These are phyloP conservation scores for Cyanistes caeruleus DNA, from an alignment of 2,113 vertebrate species.

Conservation along the genomic window DNA sequence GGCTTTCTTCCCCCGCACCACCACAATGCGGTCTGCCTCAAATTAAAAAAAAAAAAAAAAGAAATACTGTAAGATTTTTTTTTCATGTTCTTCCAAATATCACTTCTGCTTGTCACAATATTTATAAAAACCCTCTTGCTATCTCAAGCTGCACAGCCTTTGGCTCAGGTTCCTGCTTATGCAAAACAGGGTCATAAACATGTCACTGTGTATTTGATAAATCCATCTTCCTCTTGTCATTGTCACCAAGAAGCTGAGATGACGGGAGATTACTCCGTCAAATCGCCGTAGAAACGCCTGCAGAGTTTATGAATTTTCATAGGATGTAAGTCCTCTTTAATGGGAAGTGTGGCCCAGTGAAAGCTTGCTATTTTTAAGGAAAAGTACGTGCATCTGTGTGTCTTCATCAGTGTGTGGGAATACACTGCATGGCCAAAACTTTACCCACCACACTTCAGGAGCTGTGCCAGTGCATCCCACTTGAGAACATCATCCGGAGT, in stretches of 20 bases:
- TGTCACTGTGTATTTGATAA: conserved; percentile 76
- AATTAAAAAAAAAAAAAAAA: neutral
- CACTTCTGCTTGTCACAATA: conserved; percentile 73
- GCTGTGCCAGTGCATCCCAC: neutral
- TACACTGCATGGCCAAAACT: neutral
- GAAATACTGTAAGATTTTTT: neutral
- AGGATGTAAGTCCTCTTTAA: conserved; percentile 64
- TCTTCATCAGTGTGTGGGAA: neutral
- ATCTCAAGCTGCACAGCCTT: conserved; percentile 64
- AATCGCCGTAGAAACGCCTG: conserved; percentile 67
- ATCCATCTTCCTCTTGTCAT: conserved; percentile 78
- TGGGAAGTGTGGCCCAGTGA: conserved; percentile 42
- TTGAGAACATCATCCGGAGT: neutral
- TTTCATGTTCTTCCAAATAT: conserved; percentile 64
- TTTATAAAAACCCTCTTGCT: conserved; percentile 67
- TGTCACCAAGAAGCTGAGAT: conserved; percentile 73
- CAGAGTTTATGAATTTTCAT: conserved; percentile 75
- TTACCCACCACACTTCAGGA: neutral
- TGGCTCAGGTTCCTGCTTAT: conserved; percentile 69
- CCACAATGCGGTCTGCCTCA: neutral
- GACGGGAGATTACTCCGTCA: conserved; percentile 73
- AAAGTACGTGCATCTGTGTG: neutral
- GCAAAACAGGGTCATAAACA: conserved; percentile 74
- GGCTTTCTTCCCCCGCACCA: neutral
- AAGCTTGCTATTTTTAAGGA: conserved; percentile 43